Percentiles rank a stretch among this genome's conserved stretches.
Conservation (phyloP, 1,140 invertebrate genomes). For the Lepidurus couesii region DNA sequence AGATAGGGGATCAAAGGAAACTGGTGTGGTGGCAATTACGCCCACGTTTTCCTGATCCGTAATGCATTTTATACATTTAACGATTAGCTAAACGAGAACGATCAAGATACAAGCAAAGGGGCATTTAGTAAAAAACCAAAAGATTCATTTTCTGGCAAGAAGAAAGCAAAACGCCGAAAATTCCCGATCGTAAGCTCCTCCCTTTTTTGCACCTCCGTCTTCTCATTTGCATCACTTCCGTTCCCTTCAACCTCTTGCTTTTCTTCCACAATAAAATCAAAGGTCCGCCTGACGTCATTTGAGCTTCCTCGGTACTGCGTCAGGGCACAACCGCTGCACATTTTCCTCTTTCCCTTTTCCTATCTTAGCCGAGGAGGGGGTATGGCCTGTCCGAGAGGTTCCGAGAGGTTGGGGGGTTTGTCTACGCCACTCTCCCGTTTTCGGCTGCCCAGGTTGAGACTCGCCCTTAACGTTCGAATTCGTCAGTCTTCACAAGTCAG, state of each 20-base stretch:
- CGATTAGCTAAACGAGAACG: too few relatives aligned
- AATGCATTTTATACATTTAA: too few relatives aligned
- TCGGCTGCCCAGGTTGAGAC: not conserved
- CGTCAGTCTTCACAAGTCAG: not conserved
- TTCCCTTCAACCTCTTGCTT: not conserved
- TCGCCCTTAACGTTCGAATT: not conserved
- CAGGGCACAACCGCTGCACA: not conserved
- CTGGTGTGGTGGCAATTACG: not conserved
- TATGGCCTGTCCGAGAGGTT: not conserved
- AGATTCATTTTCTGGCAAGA: not conserved
- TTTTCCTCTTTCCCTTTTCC: not conserved
- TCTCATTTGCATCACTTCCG: slow-evolving; percentile 8
- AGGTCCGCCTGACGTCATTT: slow-evolving; percentile 3
- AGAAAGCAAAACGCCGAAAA: not conserved
- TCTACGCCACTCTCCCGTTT: too few relatives aligned
- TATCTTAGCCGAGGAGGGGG: not conserved
- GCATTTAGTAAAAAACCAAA: not conserved
- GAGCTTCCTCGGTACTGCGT: not conserved
- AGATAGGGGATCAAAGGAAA: not conserved
- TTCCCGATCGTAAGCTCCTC: not conserved
- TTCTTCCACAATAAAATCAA: not conserved
- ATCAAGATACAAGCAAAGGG: not conserved
- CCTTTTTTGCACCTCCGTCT: not conserved
- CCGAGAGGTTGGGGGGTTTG: not conserved
- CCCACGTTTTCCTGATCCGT: not conserved